These are phyloP conservation scores for Bovichtus diacanthus DNA, from an alignment of 2,797 vertebrate genomes.

Conservation along the genomic window DNA sequence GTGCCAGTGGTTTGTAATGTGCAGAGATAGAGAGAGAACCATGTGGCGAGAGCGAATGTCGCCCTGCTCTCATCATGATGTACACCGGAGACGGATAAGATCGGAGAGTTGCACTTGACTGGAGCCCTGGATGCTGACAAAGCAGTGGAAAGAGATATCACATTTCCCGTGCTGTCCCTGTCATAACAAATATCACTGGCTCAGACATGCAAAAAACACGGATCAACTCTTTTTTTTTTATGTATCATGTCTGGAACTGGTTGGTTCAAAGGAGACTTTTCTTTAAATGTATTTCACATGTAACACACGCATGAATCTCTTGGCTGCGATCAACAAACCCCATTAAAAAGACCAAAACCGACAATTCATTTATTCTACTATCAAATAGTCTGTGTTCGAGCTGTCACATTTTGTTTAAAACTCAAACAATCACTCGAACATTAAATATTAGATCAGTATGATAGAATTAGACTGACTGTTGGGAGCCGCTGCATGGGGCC, in stretches of 20 bases:
- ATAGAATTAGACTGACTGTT: not conserved
- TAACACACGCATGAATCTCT: not conserved
- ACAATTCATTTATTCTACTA: not conserved
- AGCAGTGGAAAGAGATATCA: conserved; percentile 40
- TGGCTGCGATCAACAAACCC: not conserved
- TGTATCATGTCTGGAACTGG: conserved; percentile 19
- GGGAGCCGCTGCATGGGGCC: too few relatives aligned
- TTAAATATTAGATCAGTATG: not conserved
- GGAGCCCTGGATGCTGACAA: conserved; percentile 53
- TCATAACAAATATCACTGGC: conserved; percentile 34
- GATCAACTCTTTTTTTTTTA: conserved; percentile 24
- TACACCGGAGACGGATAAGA: conserved; percentile 36
- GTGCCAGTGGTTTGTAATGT: conserved; percentile 52
- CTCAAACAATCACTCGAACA: not conserved
- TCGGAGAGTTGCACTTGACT: conserved; percentile 10
- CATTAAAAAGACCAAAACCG: not conserved
- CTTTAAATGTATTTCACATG: not conserved
- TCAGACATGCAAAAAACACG: conserved; percentile 28
- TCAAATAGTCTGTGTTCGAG: not conserved
- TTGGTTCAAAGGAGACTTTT: conserved; percentile 12
- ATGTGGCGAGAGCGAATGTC: conserved; percentile 20
- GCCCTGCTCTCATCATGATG: conserved; percentile 36
- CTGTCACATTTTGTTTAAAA: not conserved
- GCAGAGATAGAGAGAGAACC: conserved; percentile 16
- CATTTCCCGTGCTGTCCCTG: conserved; percentile 39